phyloP scores from a whole-genome alignment of 92 coral and sea anemone genomes.

The Palythoa grandis region DNA sequence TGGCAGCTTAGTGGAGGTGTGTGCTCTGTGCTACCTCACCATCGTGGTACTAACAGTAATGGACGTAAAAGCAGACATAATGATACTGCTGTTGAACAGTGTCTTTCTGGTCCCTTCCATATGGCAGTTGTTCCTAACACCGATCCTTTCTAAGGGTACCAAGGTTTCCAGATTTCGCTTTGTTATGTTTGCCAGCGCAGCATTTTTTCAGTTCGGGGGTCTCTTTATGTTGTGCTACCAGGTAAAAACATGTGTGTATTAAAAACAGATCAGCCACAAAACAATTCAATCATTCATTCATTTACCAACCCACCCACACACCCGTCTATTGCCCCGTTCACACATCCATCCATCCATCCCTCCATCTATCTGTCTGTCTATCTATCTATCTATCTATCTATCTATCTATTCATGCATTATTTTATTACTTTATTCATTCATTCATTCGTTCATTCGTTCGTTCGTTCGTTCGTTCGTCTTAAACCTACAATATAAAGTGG shows the following conservation, averaged over 20 bases:
- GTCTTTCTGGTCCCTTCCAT: slow-evolving; percentile 74
- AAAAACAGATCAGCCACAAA: neutral
- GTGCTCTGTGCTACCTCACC: slow-evolving; percentile 77
- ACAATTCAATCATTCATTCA: neutral
- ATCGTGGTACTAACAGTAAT: slow-evolving; percentile 58
- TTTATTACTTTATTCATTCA: too few species aligned
- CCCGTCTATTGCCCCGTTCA: too few species aligned
- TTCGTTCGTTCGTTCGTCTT: neutral
- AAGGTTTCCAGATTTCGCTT: slow-evolving; percentile 9
- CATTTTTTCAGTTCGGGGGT: slow-evolving; percentile 68
- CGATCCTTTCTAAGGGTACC: neutral
- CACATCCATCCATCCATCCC: neutral
- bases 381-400: neutral
- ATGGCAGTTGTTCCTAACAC: slow-evolving; percentile 66
- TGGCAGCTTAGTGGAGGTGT: slow-evolving; percentile 75
- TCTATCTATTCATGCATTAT: too few species aligned
- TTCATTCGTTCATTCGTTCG: neutral
- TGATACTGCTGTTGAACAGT: slow-evolving; percentile 80
- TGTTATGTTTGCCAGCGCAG: slow-evolving; percentile 45
- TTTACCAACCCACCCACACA: too few species aligned
- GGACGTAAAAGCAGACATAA: slow-evolving; percentile 53
- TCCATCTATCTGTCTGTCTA: too few species aligned
- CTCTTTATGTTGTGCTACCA: slow-evolving; percentile 50
- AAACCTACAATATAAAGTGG: neutral
- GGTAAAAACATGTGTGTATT: slow-evolving; percentile 18